phyloP scores from a whole-genome alignment of 2,113 vertebrate species.

The Alaudala cheleensis region DNA sequence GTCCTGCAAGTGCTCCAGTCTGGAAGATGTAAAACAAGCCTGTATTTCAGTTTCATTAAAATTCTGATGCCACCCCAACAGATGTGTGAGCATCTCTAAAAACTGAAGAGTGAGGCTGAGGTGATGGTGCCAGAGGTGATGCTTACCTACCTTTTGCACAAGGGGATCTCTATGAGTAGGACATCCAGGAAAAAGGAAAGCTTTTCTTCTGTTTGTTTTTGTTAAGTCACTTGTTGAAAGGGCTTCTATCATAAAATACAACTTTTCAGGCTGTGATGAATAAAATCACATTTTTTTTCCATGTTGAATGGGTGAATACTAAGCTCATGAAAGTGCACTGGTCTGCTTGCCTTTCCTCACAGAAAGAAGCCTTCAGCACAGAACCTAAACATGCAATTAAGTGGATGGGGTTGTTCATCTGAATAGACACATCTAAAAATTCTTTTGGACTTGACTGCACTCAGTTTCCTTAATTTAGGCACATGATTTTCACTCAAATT shows the following conservation, averaged over 20 bases:
- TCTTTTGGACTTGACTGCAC: background rate
- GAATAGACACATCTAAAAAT: background rate
- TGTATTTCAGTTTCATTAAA: background rate
- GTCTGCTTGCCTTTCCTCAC: background rate
- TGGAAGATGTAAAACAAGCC: background rate
- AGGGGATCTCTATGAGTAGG: background rate
- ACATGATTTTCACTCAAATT: background rate
- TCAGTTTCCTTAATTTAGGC: background rate
- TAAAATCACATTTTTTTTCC: background rate
- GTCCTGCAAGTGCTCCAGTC: background rate
- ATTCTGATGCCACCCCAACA: background rate
- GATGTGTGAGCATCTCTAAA: background rate
- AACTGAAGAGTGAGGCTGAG: background rate
- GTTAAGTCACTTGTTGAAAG: background rate
- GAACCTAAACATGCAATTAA: background rate
- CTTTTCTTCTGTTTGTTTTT: background rate
- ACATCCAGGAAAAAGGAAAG: background rate
- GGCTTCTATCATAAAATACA: background rate
- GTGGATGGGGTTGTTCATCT: background rate
- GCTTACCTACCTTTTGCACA: background rate
- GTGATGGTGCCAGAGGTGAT: background rate
- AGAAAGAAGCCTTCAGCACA: background rate
- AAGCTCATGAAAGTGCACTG: background rate
- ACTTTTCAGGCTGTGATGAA: too few relatives aligned
- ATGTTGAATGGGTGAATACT: background rate